These are phyloP conservation scores for Linyphia triangularis DNA, from an alignment of 2,888 invertebrate species.

Conservation along the genomic window DNA sequence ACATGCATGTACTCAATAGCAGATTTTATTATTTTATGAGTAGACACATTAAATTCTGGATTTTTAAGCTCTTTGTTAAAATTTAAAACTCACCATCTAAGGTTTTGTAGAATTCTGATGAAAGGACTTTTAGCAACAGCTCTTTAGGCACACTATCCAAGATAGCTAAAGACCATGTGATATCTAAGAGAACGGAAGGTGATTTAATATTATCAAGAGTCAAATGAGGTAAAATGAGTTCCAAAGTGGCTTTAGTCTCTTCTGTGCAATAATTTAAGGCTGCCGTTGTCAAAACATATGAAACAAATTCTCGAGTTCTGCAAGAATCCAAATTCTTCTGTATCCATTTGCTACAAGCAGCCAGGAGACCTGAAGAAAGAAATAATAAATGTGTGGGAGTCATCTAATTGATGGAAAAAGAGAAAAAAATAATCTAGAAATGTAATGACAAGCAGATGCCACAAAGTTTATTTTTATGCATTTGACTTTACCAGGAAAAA, in stretches of 20 bases:
- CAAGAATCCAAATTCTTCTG: slow-evolving; percentile 26
- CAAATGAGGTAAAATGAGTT: neutral
- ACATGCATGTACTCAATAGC: no score
- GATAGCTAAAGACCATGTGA: slow-evolving; percentile 57
- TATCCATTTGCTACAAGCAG: slow-evolving; percentile 61
- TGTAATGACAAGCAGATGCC: no score
- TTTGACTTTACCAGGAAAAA: no score
- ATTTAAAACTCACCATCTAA: slow-evolving; percentile 26
- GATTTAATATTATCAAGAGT: slow-evolving; percentile 5
- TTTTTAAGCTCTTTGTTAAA: no score
- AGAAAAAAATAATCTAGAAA: neutral
- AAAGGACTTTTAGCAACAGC: slow-evolving; percentile 35
- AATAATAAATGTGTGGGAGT: neutral
- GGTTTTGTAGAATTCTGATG: slow-evolving; percentile 55
- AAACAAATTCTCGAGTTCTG: slow-evolving; percentile 26
- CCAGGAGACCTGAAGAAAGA: slow-evolving; percentile 41
- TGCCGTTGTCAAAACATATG: slow-evolving; percentile 45
- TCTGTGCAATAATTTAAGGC: slow-evolving; percentile 7
- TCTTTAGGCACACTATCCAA: slow-evolving; percentile 37
- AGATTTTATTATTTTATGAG: no score
- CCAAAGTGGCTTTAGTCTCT: neutral
- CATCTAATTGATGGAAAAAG: neutral
- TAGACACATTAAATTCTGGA: no score
- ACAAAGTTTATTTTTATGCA: no score
- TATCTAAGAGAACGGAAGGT: slow-evolving; percentile 42